Evolutionary conservation across 2,888 invertebrate genomes (phyloP), one percentile per base, ranked within the genome.

Genomic region (Idaea biselata): DNA sequence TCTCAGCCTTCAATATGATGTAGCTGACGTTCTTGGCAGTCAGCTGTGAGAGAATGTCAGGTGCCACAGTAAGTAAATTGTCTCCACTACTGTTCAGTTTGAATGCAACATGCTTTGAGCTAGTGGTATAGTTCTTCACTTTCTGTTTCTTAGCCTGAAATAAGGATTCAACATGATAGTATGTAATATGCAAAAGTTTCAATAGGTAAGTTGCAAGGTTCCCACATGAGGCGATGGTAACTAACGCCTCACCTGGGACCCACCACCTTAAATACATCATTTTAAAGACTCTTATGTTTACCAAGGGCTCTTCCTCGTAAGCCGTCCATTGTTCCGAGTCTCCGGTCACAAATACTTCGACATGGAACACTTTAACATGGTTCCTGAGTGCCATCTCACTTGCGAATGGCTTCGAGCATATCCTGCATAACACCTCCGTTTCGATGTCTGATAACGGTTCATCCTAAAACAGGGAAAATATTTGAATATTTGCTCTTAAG

Each of bases 1-100:
- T 18, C 14, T 80, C 79, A 0, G 80, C 68, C 65, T 89, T 88
- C 1, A 91, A 83, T n/a, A 93, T 89, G 44, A 92, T 89, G 62
- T 91, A 92, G 65, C 87, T 88, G 1, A 90, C 87, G n/a, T 91
- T 87, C 0, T 86, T 79, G 0, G 83, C 83, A 0, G 84, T 84
- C 0, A 88, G 62, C 0, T 75, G 79, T 65, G 77, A 81, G 0
- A 89, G 72, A 32, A 75, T 78, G 0, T 81, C 81, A 0, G 88
- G 81, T 11, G 44, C 55, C 8, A 17, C 55, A 16, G 16, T 17
- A 7, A 55, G 55, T 1, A 55, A 5, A 53, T 53, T 53, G n/a
- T 53, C 53, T 8, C 25, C 25, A 44, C 14, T 7, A 14, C 14
- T 44, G 44, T 8, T 44, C 3, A 14, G 8, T 8, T 44, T 14